Conservation (phyloP, 2,888 invertebrate species). For the Sicus ferrugineus region DNA sequence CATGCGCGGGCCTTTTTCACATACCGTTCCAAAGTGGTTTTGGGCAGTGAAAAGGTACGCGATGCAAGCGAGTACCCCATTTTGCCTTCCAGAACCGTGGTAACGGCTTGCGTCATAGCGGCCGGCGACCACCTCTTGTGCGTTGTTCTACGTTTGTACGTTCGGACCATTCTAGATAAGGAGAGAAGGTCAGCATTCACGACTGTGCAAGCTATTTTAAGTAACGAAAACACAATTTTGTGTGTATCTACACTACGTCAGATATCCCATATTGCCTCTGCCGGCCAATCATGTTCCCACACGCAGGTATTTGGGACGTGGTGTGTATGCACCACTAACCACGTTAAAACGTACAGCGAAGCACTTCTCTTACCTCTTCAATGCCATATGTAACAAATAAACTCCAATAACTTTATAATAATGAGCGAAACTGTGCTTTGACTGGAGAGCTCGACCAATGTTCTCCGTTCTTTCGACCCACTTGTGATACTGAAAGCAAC, state of each 20-base stretch:
- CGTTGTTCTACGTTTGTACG: slow-evolving; percentile 10
- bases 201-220: too few species aligned
- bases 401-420: neutral
- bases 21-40: neutral
- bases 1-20: slow-evolving; percentile 1
- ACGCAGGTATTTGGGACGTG: too few species aligned
- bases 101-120: neutral
- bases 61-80: slow-evolving; percentile 4
- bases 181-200: neutral
- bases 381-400: too few species aligned
- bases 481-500: neutral
- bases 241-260: too few species aligned
- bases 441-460: neutral
- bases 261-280: too few species aligned
- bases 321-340: too few species aligned
- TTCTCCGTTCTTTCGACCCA: neutral
- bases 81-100: neutral
- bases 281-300: too few species aligned
- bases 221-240: too few species aligned
- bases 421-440: neutral
- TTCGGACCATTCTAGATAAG: neutral
- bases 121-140: slow-evolving; percentile 2
- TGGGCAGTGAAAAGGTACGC: neutral
- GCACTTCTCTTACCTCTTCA: neutral
- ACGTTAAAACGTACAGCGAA: too few species aligned